Evolutionary conservation across 2,888 invertebrate genomes (phyloP).

Genomic region (Caenorhabditis virilis): DNA sequence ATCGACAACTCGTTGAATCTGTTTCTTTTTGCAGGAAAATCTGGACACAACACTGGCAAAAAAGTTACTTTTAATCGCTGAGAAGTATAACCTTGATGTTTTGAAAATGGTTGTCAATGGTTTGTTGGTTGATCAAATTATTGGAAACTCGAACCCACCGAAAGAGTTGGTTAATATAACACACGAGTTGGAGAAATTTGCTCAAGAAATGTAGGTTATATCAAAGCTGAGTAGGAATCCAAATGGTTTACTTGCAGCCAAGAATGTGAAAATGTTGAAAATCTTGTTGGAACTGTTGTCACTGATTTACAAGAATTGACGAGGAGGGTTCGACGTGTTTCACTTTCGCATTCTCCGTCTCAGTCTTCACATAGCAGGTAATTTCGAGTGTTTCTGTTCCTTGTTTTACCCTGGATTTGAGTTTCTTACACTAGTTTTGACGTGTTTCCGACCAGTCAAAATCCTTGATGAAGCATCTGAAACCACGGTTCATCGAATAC

Average conservation of each 20-base stretch:
- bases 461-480: too few relatives aligned
- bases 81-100: slow-evolving; percentile 58
- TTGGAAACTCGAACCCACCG: slow-evolving; percentile 47
- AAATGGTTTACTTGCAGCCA: slow-evolving; percentile 19
- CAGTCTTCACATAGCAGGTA: slow-evolving; percentile 38
- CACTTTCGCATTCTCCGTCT: slow-evolving; percentile 50
- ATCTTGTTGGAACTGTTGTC: slow-evolving; percentile 60
- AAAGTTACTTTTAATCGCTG: slow-evolving; percentile 60
- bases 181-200: slow-evolving; percentile 46
- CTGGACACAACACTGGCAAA: slow-evolving; percentile 60
- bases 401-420: neutral
- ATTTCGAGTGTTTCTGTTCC: neutral
- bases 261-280: slow-evolving; percentile 28
- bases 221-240: neutral
- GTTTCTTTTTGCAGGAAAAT: slow-evolving; percentile 48
- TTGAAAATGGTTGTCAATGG: slow-evolving; percentile 62
- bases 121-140: slow-evolving; percentile 47
- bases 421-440: too few relatives aligned
- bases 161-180: slow-evolving; percentile 47
- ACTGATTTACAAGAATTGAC: slow-evolving; percentile 63
- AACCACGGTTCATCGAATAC: neutral
- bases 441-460: too few relatives aligned
- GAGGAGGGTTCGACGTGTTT: slow-evolving; percentile 53
- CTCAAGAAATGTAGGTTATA: slow-evolving; percentile 40
- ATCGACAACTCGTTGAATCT: too few relatives aligned